phyloP scores from a whole-genome alignment of 1,140 invertebrate species.

The Geopemphigus sp. region DNA sequence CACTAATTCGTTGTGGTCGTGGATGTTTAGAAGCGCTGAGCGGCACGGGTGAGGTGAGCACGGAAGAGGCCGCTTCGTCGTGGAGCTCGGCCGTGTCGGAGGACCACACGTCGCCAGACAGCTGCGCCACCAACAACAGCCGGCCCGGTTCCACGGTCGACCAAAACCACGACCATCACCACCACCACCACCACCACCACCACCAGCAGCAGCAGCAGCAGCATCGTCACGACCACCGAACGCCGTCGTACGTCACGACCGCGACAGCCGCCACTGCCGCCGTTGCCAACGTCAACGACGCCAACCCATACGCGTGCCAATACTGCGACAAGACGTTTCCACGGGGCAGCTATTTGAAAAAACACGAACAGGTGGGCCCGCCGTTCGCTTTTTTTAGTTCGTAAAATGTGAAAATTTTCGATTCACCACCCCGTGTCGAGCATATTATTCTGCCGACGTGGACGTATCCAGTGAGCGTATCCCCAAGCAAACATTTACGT shows the following conservation, averaged over 20 bases:
- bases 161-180: slow-evolving; percentile 57
- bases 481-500: too few species aligned
- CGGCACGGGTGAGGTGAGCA: slow-evolving; percentile 54
- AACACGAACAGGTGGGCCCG: slow-evolving; percentile 83
- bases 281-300: slow-evolving; percentile 64
- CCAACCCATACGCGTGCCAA: slow-evolving; percentile 81
- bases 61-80: slow-evolving; percentile 61
- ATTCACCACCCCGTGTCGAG: too few species aligned
- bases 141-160: slow-evolving; percentile 33
- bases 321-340: slow-evolving; percentile 91
- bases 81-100: slow-evolving; percentile 60
- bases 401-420: too few species aligned
- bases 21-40: slow-evolving; percentile 62
- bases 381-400: too few species aligned
- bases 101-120: slow-evolving; percentile 56
- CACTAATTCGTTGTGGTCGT: neutral
- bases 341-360: slow-evolving; percentile 79
- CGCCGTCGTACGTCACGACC: slow-evolving; percentile 62
- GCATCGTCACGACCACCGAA: slow-evolving; percentile 54
- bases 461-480: too few species aligned
- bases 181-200: slow-evolving; percentile 64
- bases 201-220: too few species aligned
- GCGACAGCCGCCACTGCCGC: slow-evolving; percentile 64
- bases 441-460: too few species aligned
- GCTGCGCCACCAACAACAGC: slow-evolving; percentile 44